Conservation (phyloP, 2,888 invertebrate genomes). For the Prosopocoilus inquinatus region DNA sequence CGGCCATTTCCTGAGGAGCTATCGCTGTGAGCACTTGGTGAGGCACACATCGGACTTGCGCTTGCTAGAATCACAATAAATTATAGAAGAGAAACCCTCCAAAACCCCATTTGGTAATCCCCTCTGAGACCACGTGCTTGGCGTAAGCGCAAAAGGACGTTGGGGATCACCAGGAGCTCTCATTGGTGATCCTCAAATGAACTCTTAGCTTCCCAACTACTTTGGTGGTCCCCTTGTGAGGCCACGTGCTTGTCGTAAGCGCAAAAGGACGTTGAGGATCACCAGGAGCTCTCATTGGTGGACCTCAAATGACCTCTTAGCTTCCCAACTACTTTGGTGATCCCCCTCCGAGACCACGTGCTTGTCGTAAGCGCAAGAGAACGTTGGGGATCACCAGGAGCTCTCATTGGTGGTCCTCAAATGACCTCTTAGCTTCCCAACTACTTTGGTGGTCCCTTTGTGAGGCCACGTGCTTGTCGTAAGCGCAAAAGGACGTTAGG, state of each 20-base stretch:
- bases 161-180: background rate
- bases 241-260: too few species aligned
- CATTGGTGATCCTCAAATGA: background rate
- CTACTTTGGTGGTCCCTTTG: background rate
- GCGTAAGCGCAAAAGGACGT: too few species aligned
- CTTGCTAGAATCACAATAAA: slow-evolving; percentile 38
- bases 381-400: background rate
- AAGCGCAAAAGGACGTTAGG: too few species aligned
- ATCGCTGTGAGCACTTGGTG: slow-evolving; percentile 83
- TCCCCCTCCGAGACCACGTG: background rate
- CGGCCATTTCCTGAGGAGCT: slow-evolving; percentile 80
- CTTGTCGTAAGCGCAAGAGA: too few species aligned
- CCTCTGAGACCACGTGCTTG: too few species aligned
- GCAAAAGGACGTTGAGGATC: background rate
- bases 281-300: background rate
- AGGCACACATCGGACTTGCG: slow-evolving; percentile 71
- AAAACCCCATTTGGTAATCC: background rate
- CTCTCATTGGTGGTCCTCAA: background rate
- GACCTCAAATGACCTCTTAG: too few species aligned
- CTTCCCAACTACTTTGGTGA: too few species aligned
- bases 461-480: too few species aligned
- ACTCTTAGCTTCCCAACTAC: too few species aligned
- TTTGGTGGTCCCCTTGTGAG: background rate
- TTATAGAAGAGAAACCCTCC: too few species aligned
- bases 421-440: too few species aligned